A percentile compares a stretch with the other conserved stretches of the same genome.
Evolutionary conservation across 2,888 invertebrate species (phyloP).

Genomic region (Callyntrura sp.): DNA sequence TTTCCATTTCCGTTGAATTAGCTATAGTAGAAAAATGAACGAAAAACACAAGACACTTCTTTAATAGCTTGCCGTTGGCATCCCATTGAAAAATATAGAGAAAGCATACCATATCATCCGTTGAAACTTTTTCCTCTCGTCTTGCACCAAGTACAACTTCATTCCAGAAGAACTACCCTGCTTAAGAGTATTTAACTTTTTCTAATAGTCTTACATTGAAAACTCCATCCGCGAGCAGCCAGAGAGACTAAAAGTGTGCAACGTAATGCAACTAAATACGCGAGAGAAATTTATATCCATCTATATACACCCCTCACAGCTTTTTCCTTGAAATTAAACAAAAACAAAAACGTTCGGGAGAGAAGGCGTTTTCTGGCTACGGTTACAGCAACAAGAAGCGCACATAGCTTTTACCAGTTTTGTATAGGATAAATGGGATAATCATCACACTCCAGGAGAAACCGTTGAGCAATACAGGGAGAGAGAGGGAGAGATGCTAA

Average conservation of each 20-base stretch:
- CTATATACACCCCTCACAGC: background rate
- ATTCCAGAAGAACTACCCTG: background rate
- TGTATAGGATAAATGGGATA: constrained; percentile 8
- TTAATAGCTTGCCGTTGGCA: constrained; percentile 49
- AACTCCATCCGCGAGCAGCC: background rate
- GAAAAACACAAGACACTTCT: constrained; percentile 1
- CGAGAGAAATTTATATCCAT: background rate
- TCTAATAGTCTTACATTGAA: constrained; percentile 5
- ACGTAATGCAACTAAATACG: too few relatives aligned
- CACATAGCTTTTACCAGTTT: background rate
- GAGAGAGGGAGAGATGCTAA: background rate
- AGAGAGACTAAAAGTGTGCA: background rate
- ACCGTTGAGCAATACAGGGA: too few relatives aligned
- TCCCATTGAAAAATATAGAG: background rate
- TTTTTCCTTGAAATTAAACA: constrained; percentile 3
- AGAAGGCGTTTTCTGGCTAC: constrained; percentile 9
- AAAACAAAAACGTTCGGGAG: background rate
- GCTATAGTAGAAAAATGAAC: constrained; percentile 14
- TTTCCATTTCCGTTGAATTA: constrained; percentile 19
- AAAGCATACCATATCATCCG: background rate
- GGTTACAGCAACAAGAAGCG: background rate
- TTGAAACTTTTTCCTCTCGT: constrained; percentile 2
- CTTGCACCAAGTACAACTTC: background rate
- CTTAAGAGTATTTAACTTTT: background rate
- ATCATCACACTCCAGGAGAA: background rate